Base-by-base conservation (phyloP, 2,113 vertebrate genomes). In the Phyllostomus discolor region DNA sequence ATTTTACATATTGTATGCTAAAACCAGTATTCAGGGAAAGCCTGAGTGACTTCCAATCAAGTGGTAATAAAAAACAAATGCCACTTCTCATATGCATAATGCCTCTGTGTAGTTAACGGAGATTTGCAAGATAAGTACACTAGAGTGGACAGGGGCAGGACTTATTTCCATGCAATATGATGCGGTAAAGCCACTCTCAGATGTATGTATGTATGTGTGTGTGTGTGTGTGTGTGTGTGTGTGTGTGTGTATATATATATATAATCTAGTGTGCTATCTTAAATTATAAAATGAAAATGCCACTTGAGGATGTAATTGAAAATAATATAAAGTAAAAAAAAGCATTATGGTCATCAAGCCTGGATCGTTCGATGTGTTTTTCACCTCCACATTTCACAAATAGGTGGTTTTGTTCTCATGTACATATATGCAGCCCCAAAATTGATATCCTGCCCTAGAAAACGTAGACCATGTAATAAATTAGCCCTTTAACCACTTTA, bases 41-140 rank as follows among this genome's bases (percentile, higher is more conserved):
- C 93, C 66, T n/a, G 81, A 97, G 70, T 95, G 84, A 95, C 88
- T 92, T 93, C 97, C 92, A 90, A 95, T 89, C 92, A 95, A 95
- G 95, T 84, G 84, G 70, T 96, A 98, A 97, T 57, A 85, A 94
- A 94, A 96, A 97, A 69, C 84, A 92, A 97, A 93, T 38, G 57
- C 59, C 46, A 62, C 76, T 89, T 93, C 79, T 84, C 24, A 46
- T 83, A 89, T 59, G 48, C 88, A 80, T 93, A 95, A 96, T 95
- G 75, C 50, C 67, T 88, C 59, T 14, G 0, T 82, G 50, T 69
- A 81, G 88, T 79, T 96, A 92, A 90, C 20, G 57, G 94, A 87
- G 90, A 90, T 97, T 97, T 98, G n/a, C 90, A 96, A 92, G 88
- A 75, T 95, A 97, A 43, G 46, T 87, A 70, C 6, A 94, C 50